Conservation (phyloP, 2,113 vertebrate genomes). For the Neodontobutis hainanensis region DNA sequence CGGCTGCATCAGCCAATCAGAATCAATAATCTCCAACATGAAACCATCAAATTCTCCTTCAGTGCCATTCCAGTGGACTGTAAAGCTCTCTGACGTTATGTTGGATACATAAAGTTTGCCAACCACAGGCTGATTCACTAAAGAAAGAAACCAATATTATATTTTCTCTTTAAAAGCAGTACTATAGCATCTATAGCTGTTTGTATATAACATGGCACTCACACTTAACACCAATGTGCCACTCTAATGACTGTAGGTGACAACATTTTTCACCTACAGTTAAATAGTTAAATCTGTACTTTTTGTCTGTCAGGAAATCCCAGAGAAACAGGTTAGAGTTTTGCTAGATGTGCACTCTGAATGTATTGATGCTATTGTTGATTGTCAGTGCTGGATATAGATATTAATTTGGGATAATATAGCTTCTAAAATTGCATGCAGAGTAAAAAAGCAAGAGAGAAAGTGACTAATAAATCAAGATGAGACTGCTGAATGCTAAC, state of each 20-base stretch:
- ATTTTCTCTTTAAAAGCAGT: slow-evolving; percentile 24
- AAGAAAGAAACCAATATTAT: slow-evolving; percentile 79
- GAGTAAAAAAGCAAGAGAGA: neutral
- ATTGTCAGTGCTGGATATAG: neutral
- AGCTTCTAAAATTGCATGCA: neutral
- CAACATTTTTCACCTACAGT: too few relatives aligned
- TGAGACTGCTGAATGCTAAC: slow-evolving; percentile 30
- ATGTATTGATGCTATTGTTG: too few relatives aligned
- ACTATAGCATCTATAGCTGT: neutral
- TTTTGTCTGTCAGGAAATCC: too few relatives aligned
- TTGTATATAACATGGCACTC: neutral
- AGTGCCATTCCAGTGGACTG: slow-evolving; percentile 86
- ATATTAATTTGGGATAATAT: neutral
- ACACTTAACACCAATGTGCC: neutral
- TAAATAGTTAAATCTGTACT: too few relatives aligned
- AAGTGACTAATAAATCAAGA: neutral
- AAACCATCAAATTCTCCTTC: slow-evolving; percentile 83
- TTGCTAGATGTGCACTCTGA: neutral
- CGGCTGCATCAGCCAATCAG: slow-evolving; percentile 89
- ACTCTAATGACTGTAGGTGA: neutral
- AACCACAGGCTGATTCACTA: slow-evolving; percentile 84
- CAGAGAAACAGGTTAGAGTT: neutral
- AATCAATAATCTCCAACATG: slow-evolving; percentile 96
- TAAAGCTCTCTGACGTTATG: slow-evolving; percentile 89
- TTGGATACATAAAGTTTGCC: slow-evolving; percentile 85